These are phyloP conservation scores for Apteryx mantelli DNA, from an alignment of 2,113 vertebrate species.

Conservation along the genomic window DNA sequence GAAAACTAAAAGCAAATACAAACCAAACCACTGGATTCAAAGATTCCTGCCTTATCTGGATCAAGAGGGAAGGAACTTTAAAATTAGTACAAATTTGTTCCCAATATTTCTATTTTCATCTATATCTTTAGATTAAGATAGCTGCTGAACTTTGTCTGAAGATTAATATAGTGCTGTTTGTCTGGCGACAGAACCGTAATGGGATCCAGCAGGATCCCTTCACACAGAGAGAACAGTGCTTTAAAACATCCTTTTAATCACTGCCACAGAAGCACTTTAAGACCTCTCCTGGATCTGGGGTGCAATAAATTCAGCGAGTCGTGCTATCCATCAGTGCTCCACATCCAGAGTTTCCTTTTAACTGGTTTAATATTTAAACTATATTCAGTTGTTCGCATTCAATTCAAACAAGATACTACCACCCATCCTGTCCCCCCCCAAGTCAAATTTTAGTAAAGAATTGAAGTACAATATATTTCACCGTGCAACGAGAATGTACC, in stretches of 20 bases:
- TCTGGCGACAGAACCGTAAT: not conserved
- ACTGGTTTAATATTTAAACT: not conserved
- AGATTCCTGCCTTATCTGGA: not conserved
- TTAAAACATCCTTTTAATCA: not conserved
- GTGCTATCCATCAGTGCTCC: not conserved
- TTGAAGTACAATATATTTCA: not conserved
- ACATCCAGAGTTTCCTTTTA: not conserved
- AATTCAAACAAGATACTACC: not conserved
- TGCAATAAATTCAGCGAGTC: not conserved
- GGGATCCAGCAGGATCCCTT: not conserved
- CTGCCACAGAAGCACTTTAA: not conserved
- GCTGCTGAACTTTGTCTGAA: not conserved
- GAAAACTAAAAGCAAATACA: accelerated
- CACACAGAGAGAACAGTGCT: not conserved
- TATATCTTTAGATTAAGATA: not conserved
- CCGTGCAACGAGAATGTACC: not conserved
- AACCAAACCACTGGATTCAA: not conserved
- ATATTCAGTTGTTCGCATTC: not conserved
- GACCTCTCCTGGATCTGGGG: not conserved
- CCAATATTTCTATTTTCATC: not conserved
- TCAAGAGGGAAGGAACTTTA: not conserved
- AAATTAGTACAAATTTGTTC: not conserved
- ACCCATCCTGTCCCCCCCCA: not conserved
- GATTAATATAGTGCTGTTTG: not conserved
- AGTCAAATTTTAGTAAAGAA: not conserved